Base-by-base conservation (phyloP, 2,888 invertebrate species). In the Lysandra bellargus region DNA sequence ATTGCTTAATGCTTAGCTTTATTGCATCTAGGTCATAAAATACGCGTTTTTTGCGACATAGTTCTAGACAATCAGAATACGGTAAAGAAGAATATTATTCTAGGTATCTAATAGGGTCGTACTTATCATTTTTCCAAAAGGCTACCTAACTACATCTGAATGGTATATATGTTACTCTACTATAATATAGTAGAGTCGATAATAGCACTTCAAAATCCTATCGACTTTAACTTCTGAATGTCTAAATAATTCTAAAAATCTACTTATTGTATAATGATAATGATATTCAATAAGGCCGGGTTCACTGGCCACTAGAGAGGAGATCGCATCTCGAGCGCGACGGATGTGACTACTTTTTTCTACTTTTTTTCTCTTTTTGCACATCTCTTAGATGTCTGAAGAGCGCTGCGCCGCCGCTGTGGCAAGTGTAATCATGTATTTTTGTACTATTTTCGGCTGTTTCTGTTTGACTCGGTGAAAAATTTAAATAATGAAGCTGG, bases 241-340 rank as follows among this genome's bases (percentile, higher is more conserved):
- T 49, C 1, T 44, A 44, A 44, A 44, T 44, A 44, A 44, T 44
- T n/a, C 23, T 23, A 30, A 53, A 75, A 75, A 33, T 75, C 9
- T 3, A 49, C 4, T 44, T 53, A 23, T 49, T 23, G 49, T 30
- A 75, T 49, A 9, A 9, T 9, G 49, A 7, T 49, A 49, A 57
- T 17, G 30, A 37, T 81, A 81, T 82, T 81, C 76, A 23, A 78
- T 79, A 79, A 77, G 84, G 85, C 88, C 85, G 88, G 86, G 89
- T 88, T 89, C 89, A 88, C 85, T 87, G 89, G 83, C 87, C 89
- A 88, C 88, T 90, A 83, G 88, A 92, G 90, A 89, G 83, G 84
- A 87, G 91, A 90, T 91, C 87, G 86, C 88, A 89, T 90, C 91
- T 88, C 85, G 85, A 84, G 84, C 86, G 84, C 85, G 86, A 86